Percentiles rank a stretch among this genome's conserved stretches.
Conservation (phyloP, 2,888 invertebrate genomes). For the Smittia sp. region DNA sequence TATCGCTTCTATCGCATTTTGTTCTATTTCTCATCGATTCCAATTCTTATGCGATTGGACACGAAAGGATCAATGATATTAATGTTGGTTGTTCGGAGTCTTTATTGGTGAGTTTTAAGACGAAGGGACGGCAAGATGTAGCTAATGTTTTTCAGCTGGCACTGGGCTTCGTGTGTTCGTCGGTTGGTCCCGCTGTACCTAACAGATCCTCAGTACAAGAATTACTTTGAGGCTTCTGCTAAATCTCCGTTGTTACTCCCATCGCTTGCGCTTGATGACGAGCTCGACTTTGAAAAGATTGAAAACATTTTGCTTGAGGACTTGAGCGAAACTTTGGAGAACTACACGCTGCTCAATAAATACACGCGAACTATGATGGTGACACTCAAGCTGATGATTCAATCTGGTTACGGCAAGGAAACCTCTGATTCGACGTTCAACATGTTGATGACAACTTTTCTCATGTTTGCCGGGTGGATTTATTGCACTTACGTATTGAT, state of each 20-base stretch:
- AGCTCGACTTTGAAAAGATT: background rate
- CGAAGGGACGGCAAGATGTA: background rate
- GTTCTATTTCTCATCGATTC: conserved; percentile 20
- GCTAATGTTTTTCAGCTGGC: conserved; percentile 1
- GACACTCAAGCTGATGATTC: conserved; percentile 11
- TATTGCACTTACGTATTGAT: conserved; percentile 25
- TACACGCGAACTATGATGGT: conserved; percentile 30
- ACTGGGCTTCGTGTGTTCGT: conserved; percentile 36
- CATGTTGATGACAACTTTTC: conserved; percentile 29
- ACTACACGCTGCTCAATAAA: conserved; percentile 22
- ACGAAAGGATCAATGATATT: conserved; percentile 1
- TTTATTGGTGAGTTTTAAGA: conserved; percentile 13
- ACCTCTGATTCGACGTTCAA: conserved; percentile 20
- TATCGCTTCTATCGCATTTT: conserved; percentile 4
- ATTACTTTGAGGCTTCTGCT: no score
- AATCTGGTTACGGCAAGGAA: conserved; percentile 27
- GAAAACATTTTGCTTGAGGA: conserved; percentile 17
- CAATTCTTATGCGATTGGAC: background rate
- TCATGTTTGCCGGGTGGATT: conserved; percentile 34
- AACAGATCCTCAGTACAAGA: no score
- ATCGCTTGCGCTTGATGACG: background rate
- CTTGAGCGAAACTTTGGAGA: background rate
- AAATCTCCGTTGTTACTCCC: no score
- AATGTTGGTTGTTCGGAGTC: background rate
- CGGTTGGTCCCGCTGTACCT: conserved; percentile 22